A percentile compares a stretch with the other conserved stretches of the same genome.
These are phyloP conservation scores for Heliconius hortense DNA, from an alignment of 2,888 invertebrate species.

Conservation along the genomic window DNA sequence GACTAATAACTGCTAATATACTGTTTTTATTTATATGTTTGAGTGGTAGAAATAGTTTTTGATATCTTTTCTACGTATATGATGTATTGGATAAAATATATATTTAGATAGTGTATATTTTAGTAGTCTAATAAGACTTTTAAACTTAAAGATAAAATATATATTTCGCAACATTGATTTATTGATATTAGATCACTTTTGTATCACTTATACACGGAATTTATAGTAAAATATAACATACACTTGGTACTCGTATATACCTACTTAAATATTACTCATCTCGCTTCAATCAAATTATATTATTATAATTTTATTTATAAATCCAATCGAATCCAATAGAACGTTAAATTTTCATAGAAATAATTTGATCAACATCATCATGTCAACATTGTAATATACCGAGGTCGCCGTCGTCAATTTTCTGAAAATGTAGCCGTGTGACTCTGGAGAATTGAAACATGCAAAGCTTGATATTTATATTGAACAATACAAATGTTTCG, in stretches of 20 bases:
- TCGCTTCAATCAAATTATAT: too few relatives aligned
- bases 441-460: not conserved
- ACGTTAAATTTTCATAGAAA: not conserved
- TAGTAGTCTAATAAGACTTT: not conserved
- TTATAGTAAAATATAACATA: too few relatives aligned
- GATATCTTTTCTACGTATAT: not conserved
- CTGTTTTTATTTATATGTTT: constrained; percentile 10
- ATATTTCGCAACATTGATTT: not conserved
- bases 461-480: not conserved
- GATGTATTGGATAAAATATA: not conserved
- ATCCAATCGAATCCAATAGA: too few relatives aligned
- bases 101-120: not conserved
- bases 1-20: constrained; percentile 49
- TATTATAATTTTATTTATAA: too few relatives aligned
- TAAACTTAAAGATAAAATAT: not conserved
- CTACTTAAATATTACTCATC: too few relatives aligned
- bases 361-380: not conserved
- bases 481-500: not conserved
- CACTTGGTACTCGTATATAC: too few relatives aligned
- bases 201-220: too few relatives aligned
- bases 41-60: not conserved
- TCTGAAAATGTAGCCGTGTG: not conserved
- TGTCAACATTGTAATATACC: not conserved
- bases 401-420: not conserved
- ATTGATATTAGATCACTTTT: not conserved